Conservation (phyloP, 2,888 invertebrate genomes). For the Dryadula phaetusa region DNA sequence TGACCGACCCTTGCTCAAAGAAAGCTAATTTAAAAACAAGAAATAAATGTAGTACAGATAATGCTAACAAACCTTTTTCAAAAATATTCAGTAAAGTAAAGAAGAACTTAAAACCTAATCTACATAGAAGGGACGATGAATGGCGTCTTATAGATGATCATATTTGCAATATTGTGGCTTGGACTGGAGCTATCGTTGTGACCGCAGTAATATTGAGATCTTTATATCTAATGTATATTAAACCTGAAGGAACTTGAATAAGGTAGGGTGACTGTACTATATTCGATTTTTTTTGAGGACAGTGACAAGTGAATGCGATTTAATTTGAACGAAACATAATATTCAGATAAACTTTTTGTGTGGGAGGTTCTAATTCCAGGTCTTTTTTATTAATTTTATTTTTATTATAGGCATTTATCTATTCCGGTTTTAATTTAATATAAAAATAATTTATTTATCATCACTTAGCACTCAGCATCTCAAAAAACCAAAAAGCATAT, state of each 20-base stretch:
- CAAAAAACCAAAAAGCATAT: too few relatives aligned
- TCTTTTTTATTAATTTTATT: too few relatives aligned
- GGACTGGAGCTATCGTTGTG: conserved; percentile 55
- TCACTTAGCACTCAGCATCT: too few relatives aligned
- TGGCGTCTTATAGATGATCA: conserved; percentile 28
- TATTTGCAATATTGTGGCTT: conserved; percentile 48
- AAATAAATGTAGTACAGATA: neutral
- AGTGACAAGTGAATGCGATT: too few relatives aligned
- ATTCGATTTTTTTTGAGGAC: neutral
- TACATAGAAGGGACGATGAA: neutral
- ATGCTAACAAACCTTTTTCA: conserved; percentile 9
- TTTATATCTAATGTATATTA: conserved; percentile 57
- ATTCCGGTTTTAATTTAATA: too few relatives aligned
- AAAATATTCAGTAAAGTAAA: conserved; percentile 24
- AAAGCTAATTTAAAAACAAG: conserved; percentile 2
- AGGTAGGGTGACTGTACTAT: neutral
- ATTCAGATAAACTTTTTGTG: too few relatives aligned
- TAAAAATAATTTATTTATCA: too few relatives aligned
- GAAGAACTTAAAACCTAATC: conserved; percentile 20
- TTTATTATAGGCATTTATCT: too few relatives aligned
- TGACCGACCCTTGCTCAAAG: conserved; percentile 13
- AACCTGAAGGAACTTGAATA: conserved; percentile 49
- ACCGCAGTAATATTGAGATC: conserved; percentile 54
- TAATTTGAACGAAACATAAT: too few relatives aligned
- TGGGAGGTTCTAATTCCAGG: too few relatives aligned